A percentile compares a stretch with the other conserved stretches of the same genome.
Conservation (phyloP, 2,888 invertebrate genomes). For the Hypolimnas misippus region DNA sequence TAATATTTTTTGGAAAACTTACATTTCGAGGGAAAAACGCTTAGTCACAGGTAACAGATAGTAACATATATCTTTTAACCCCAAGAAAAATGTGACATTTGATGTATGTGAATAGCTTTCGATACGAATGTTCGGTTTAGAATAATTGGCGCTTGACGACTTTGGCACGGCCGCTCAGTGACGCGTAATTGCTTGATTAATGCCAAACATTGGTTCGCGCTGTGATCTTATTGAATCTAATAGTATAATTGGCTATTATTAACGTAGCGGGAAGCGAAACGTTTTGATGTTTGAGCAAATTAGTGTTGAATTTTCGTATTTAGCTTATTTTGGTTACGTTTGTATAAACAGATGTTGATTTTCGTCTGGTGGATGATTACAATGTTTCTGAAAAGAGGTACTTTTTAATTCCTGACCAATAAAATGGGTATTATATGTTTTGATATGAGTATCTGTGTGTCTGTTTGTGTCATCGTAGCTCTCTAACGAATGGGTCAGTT, state of each 20-base stretch:
- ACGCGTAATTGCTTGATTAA: conserved; percentile 34
- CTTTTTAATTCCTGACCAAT: too few species aligned
- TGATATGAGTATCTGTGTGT: too few species aligned
- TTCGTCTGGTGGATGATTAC: neutral
- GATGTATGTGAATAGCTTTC: conserved; percentile 9
- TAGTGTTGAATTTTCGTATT: neutral
- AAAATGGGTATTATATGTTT: too few species aligned
- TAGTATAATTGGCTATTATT: conserved; percentile 29
- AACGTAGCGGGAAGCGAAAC: conserved; percentile 10
- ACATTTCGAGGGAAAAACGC: too few species aligned
- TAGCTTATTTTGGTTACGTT: neutral
- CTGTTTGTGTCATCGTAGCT: too few species aligned
- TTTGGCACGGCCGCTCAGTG: conserved; percentile 23
- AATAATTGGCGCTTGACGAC: conserved; percentile 17
- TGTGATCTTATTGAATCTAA: conserved; percentile 26
- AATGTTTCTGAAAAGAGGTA: too few species aligned
- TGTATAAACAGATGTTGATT: neutral
- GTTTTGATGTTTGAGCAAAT: neutral
- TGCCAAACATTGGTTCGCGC: conserved; percentile 29
- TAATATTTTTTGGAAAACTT: too few species aligned
- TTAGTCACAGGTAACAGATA: too few species aligned
- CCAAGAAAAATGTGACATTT: too few species aligned
- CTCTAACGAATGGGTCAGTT: too few species aligned
- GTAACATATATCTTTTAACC: too few species aligned
- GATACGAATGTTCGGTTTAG: neutral